Base-by-base conservation (phyloP, 2,888 invertebrate genomes). In the Cosmopolites sordidus region DNA sequence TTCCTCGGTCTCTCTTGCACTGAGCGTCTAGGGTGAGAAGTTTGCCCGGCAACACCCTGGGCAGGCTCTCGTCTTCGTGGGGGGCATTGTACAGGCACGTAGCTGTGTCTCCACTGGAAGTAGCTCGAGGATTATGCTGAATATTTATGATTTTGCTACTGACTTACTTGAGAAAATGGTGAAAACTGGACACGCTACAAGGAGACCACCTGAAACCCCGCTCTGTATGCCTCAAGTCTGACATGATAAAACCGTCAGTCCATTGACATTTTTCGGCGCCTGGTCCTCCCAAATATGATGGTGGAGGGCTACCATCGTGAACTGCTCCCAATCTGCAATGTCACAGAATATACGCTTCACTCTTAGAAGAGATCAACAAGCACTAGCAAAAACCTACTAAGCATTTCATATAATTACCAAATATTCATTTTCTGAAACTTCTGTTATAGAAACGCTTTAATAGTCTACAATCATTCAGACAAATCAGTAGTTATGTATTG, bases 171-270 rank as follows among this genome's bases (percentile, higher is more conserved):
- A 94, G 79, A 75, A 94, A 95, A 76, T 94, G 94, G 76, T 94
- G 92, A 76, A 95, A 95, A 69, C 92, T 93, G 62, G 91, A 86
- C 49, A 93, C 86, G 65, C 90, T 92, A 76, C 94, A 95, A 16
- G 92, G 84, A 6, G 93, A 93, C 94, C 94, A 95, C 64, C 91
- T 81, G 80, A 95, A 95, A 17, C 94, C 94, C 70, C 93, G 86
- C 76, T 94, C 94, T 0, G 94, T 94, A 74, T 94, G 94, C 65
- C 94, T 78, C 58, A 95, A 79, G 76, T 95, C 94, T 48, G 92
- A 92, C 93, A 94, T 95, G 68, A 95, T 95, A 77, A 88, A 95
- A 48, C 94, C 94, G 73, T 95, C 94, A 70, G 94, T 92, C 94
- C 94, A 94, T 62, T 92, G 84, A 66, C 94, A 95, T 69, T 92